Evolutionary conservation across 2,113 vertebrate species (phyloP).

Genomic region (Anoura caudifer): DNA sequence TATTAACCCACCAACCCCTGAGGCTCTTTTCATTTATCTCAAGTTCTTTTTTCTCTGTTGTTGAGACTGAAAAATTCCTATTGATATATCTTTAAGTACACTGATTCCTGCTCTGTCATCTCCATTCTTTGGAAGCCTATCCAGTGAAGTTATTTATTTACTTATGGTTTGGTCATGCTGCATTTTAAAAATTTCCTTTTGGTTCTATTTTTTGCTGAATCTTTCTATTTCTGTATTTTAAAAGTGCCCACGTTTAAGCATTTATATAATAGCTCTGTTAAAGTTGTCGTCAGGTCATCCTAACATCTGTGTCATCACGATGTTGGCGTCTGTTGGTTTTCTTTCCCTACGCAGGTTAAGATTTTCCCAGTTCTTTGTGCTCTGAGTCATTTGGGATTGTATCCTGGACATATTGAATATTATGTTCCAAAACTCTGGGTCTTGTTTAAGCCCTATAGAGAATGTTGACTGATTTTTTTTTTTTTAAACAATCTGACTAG

Average conservation of each 20-base stretch:
- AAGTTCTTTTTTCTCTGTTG: neutral
- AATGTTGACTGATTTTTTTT: neutral
- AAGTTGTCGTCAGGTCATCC: neutral
- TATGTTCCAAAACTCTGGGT: neutral
- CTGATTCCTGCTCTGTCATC: neutral
- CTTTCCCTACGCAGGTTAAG: neutral
- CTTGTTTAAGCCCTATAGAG: neutral
- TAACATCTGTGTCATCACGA: neutral
- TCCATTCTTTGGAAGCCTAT: neutral
- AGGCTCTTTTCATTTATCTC: neutral
- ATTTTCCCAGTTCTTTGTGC: slow-evolving; percentile 1
- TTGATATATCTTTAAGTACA: neutral
- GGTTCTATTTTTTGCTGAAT: neutral
- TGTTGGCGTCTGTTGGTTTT: neutral
- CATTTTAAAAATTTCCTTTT: neutral
- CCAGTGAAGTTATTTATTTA: neutral
- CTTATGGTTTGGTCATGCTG: neutral
- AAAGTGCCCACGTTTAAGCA: neutral
- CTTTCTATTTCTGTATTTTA: slow-evolving; percentile 5
- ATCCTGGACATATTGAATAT: neutral
- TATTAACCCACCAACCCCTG: neutral
- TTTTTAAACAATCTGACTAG: neutral
- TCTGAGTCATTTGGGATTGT: neutral
- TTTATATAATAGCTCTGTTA: slow-evolving; percentile 2
- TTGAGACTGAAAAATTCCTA: neutral